A percentile compares a stretch with the other conserved stretches of the same genome.
Conservation (phyloP, 2,888 invertebrate genomes). For the Furcula furcula region DNA sequence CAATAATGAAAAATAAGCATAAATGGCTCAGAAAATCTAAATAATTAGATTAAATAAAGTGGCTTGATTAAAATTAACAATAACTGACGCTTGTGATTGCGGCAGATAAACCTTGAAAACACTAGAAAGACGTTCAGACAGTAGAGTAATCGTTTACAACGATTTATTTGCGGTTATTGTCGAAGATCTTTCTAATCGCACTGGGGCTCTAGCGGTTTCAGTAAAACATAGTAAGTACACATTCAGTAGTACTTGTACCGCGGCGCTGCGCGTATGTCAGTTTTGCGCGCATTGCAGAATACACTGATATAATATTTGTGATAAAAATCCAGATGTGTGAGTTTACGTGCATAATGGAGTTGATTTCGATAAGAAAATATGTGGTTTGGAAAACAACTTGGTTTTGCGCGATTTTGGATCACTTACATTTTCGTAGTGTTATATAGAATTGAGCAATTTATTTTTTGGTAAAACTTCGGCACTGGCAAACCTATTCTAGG, state of each 20-base stretch:
- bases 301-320: conserved; percentile 24
- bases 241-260: conserved; percentile 50
- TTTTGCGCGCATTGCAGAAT: conserved; percentile 11
- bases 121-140: conserved; percentile 35
- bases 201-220: conserved; percentile 23
- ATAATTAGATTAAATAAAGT: too few species aligned
- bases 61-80: too few species aligned
- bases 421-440: conserved; percentile 4
- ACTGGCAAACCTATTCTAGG: not conserved
- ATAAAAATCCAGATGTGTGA: conserved; percentile 23
- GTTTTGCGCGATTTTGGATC: conserved; percentile 6
- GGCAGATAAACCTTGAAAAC: conserved; percentile 43
- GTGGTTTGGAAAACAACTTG: conserved; percentile 16
- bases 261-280: conserved; percentile 46
- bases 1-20: too few species aligned
- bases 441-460: not conserved
- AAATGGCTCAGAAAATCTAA: too few species aligned
- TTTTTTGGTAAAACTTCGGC: not conserved
- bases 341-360: conserved; percentile 11
- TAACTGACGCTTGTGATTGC: too few species aligned
- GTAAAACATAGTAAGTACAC: conserved; percentile 58
- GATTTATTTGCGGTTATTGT: conserved; percentile 60
- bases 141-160: conserved; percentile 30
- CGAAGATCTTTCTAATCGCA: conserved; percentile 60
- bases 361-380: conserved; percentile 1